Evolutionary conservation across 2,888 invertebrate species (phyloP).

Genomic region (Plagodis pulveraria): DNA sequence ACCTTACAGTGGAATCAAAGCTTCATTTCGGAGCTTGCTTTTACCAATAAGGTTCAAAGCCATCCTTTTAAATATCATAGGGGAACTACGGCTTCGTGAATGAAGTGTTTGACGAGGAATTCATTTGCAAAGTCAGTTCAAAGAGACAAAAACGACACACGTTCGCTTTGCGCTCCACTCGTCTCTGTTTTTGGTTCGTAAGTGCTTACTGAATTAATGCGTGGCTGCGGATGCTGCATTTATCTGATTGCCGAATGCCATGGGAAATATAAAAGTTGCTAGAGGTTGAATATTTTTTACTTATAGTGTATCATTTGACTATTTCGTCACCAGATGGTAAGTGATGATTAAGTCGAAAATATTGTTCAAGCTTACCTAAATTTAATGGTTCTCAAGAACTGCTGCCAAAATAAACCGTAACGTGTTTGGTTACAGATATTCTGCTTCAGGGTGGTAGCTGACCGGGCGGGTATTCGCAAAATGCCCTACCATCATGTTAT

Average conservation of each 20-base stretch:
- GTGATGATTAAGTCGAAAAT: too few species aligned
- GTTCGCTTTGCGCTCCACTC: constrained; percentile 39
- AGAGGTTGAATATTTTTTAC: too few species aligned
- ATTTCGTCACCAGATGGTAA: too few species aligned
- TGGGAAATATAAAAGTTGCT: constrained; percentile 12
- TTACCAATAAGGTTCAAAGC: constrained; percentile 9
- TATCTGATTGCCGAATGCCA: constrained; percentile 22
- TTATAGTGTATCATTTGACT: too few species aligned
- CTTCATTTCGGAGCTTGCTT: not conserved
- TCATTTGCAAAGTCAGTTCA: constrained; percentile 42
- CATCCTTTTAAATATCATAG: constrained; percentile 34
- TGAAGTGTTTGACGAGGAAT: constrained; percentile 45
- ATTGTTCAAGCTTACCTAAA: too few species aligned
- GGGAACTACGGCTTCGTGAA: constrained; percentile 37
- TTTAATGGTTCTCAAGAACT: too few species aligned
- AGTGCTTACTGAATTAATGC: constrained; percentile 30
- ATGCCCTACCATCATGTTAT: too few species aligned
- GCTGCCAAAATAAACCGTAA: too few species aligned
- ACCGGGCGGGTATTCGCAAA: too few species aligned
- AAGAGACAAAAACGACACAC: constrained; percentile 47
- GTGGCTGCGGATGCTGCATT: constrained; percentile 19
- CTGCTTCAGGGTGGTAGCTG: too few species aligned
- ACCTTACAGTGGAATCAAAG: not conserved
- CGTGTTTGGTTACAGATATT: too few species aligned
- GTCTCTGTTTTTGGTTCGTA: constrained; percentile 36